Evolutionary conservation across 2,888 invertebrate species (phyloP), one percentile per base, ranked within the genome.

Genomic region (Sceliomorpha sp.): DNA sequence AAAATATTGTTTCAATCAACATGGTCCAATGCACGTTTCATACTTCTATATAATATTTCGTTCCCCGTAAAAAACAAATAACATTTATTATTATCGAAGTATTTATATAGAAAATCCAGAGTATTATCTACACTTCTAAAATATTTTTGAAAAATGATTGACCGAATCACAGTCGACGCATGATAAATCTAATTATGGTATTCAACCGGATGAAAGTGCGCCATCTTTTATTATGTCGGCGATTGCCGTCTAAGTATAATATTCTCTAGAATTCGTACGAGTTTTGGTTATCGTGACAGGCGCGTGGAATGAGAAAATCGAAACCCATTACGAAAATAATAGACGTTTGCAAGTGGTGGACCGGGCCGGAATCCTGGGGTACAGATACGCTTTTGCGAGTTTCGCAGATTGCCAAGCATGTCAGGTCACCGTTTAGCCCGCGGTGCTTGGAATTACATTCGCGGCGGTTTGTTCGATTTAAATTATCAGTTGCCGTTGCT

Each of bases 401-500:
- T 73, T 66, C 40, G 68, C 60, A 74, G 68, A 74, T 73, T 72
- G 70, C 69, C 69, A 37, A 60, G 68, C 73, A 70, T 64, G 74
- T 58, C 63, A 64, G 62, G 67, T 74, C 72, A 77, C 70, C 60
- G 71, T 72, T 73, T 74, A 73, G 68, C 66, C 60, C 59, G 62
- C 64, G 72, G 74, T 73, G 44, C 55, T 60, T 34, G 58, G 69
- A 71, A 78, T 73, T 74, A 73, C 70, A 67, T 72, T 55, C 64
- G 68, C 70, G 64, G 69, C 72, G 72, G 70, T 75, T 71, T 72
- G 64, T 70, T 77, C 73, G 72, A 78, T 80, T 78, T 78, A 78
- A 80, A 77, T 80, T 79, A 78, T 80, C 75, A 72, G 73, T 60
- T 75, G 59, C 75, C 70, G 71, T 51, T 76, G 66, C 67, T 60